Percentiles rank a stretch among this genome's conserved stretches.
Evolutionary conservation across 2,888 invertebrate genomes (phyloP).

Genomic region (Teleogryllus oceanicus): DNA sequence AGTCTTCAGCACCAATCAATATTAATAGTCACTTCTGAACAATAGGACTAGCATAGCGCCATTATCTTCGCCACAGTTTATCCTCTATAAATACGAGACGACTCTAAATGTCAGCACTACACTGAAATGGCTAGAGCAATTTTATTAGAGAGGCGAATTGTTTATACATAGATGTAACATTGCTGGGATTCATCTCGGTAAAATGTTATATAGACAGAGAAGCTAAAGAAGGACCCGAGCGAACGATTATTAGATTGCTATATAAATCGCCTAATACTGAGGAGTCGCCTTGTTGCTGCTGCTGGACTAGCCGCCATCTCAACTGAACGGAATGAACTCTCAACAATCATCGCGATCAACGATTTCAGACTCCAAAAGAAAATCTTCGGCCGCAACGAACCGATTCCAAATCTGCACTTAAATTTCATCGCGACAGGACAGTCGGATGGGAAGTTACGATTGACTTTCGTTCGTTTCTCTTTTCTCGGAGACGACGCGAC

Average conservation of each 20-base stretch:
- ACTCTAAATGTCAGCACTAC: not conserved
- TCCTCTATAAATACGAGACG: not conserved
- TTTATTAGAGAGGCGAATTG: not conserved
- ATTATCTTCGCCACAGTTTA: not conserved
- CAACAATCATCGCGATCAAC: too few species aligned
- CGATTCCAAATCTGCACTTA: too few species aligned
- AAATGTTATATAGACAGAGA: not conserved
- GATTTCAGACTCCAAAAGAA: too few species aligned
- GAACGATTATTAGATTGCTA: not conserved
- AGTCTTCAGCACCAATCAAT: constrained; percentile 11
- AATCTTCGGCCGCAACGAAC: not conserved
- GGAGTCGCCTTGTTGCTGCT: too few species aligned
- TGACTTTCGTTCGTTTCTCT: too few species aligned
- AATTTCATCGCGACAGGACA: too few species aligned
- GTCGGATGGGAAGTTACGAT: too few species aligned
- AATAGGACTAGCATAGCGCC: constrained; percentile 8
- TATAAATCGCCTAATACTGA: too few species aligned
- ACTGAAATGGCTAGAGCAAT: not conserved
- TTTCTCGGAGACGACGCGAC: too few species aligned
- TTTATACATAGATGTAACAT: not conserved
- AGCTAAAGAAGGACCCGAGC: not conserved
- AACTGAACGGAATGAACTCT: too few species aligned
- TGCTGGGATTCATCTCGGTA: not conserved
- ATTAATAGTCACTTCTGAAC: not conserved
- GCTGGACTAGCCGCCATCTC: too few species aligned